A percentile compares a stretch with the other conserved stretches of the same genome.
Conservation (phyloP, 2,888 invertebrate genomes). For the Biston stratarius region DNA sequence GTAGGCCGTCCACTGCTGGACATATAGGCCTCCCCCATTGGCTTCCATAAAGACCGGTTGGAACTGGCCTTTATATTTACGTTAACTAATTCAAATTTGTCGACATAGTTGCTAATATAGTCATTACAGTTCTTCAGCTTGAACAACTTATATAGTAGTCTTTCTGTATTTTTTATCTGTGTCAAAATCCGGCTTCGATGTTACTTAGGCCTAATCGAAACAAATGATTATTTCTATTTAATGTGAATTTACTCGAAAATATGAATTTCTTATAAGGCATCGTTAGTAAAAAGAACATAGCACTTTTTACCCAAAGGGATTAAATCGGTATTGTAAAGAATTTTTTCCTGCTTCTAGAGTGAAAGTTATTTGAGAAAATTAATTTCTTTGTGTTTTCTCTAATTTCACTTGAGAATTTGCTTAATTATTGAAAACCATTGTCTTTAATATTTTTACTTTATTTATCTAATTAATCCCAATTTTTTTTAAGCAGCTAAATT, state of each 20-base stretch:
- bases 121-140: background rate
- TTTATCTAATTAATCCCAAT: too few relatives aligned
- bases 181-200: conserved; percentile 6
- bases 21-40: too few relatives aligned
- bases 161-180: background rate
- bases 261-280: conserved; percentile 15
- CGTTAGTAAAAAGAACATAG: conserved; percentile 21
- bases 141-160: background rate
- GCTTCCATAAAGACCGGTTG: too few relatives aligned
- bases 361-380: background rate
- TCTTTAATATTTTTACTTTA: too few relatives aligned
- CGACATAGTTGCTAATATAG: background rate
- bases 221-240: conserved; percentile 22
- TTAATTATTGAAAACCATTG: too few relatives aligned
- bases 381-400: background rate
- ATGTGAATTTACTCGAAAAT: conserved; percentile 14
- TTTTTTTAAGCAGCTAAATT: too few relatives aligned
- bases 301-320: conserved; percentile 15
- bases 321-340: conserved; percentile 6
- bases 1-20: too few relatives aligned
- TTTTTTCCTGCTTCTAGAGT: background rate
- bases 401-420: too few relatives aligned
- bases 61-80: too few relatives aligned
- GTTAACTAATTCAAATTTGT: too few relatives aligned
- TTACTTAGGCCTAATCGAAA: conserved; percentile 25